Base-by-base conservation (phyloP, 2,113 vertebrate genomes). In the Neotoma lepida region DNA sequence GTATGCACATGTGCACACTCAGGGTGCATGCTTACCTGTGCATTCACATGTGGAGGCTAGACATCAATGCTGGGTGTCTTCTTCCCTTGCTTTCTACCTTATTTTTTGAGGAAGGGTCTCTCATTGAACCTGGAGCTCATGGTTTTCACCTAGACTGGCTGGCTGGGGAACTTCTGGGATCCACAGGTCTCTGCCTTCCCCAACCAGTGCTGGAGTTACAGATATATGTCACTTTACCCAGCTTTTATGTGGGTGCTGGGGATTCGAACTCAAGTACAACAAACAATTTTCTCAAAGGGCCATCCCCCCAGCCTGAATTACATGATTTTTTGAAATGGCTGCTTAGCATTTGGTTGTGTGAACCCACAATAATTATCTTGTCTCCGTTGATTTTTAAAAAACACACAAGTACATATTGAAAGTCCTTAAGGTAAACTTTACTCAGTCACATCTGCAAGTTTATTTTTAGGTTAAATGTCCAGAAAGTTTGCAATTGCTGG, bases 401-500 rank as follows among this genome's bases (percentile, higher is more conserved):
- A 54, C 2, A 17, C 15, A 46, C n/a, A 84, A 84, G 26, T 30
- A 84, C 74, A 95, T 12, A 51, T 30, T 44, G 71, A 56, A 82
- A 10, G 26, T 77, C 49, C 30, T 93, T 91, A 88, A 73, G 22
- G 64, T 26, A 80, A 97, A 89, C 20, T 71, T 39, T 78, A 86
- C 10, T 93, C 58, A 95, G 30, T 94, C 61, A 96, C 35, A 58
- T 35, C 26, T 64, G 64, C 8, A 9, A n/a, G 49, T 88, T 95
- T 33, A 26, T 63, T 78, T 41, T 89, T 56, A 71, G 78, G 49
- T 44, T 87, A 76, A 85, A 54, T 66, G 71, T 94, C 39, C 70
- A 95, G 44, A 96, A 95, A 51, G 71, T 84, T 84, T 44, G 46
- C 30, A 81, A 87, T 90, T 46, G 12, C 63, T 94, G 28, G 58